Conservation (phyloP, 1,140 invertebrate species). For the Panulirus ornatus region DNA sequence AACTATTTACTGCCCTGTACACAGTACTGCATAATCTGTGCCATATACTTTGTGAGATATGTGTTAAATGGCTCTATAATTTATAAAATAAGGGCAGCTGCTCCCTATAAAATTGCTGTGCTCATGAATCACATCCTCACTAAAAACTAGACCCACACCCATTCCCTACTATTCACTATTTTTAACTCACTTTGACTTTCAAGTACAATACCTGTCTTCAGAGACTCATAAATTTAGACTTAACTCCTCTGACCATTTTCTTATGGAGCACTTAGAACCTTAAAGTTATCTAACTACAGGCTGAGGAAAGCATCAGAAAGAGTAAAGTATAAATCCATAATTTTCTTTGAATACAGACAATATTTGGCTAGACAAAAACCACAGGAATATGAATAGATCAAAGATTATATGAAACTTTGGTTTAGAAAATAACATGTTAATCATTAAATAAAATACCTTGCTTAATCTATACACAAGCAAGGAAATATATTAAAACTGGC, state of each 20-base stretch:
- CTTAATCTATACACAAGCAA: slow-evolving; percentile 56
- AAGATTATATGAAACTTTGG: slow-evolving; percentile 67
- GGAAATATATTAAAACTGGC: slow-evolving; percentile 66
- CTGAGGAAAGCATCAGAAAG: slow-evolving; percentile 44
- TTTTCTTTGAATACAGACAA: slow-evolving; percentile 42
- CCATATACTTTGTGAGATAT: slow-evolving; percentile 47
- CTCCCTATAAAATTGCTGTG: slow-evolving; percentile 26
- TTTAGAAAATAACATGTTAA: slow-evolving; percentile 66
- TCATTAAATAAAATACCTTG: slow-evolving; percentile 53
- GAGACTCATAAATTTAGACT: slow-evolving; percentile 17
- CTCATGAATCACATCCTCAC: slow-evolving; percentile 1
- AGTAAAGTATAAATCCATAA: slow-evolving; percentile 44
- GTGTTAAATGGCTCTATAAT: slow-evolving; percentile 52
- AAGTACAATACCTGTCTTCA: slow-evolving; percentile 25
- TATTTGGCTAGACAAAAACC: slow-evolving; percentile 68
- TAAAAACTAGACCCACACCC: neutral
- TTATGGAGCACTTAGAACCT: slow-evolving; percentile 28
- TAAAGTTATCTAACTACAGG: slow-evolving; percentile 51
- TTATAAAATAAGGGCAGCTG: slow-evolving; percentile 24
- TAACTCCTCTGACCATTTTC: slow-evolving; percentile 29
- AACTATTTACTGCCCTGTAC: neutral
- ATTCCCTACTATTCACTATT: slow-evolving; percentile 17
- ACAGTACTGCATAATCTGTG: slow-evolving; percentile 8
- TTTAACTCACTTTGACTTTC: neutral
- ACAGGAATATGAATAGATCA: slow-evolving; percentile 69